These are phyloP conservation scores for Dendroctonus ponderosae DNA, from an alignment of 1,140 invertebrate species.

Conservation along the genomic window DNA sequence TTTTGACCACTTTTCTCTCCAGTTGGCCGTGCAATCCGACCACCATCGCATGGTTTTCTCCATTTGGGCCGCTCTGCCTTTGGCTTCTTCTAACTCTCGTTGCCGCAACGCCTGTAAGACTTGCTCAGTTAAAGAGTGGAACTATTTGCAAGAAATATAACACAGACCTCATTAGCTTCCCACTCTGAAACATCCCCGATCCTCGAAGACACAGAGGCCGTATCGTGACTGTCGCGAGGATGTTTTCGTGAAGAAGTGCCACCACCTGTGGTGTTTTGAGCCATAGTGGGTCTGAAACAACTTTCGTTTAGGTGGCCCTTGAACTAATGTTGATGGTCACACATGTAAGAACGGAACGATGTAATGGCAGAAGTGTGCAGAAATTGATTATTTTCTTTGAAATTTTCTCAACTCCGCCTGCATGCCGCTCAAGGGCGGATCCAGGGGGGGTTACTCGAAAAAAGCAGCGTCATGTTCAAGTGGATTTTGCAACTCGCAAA, in stretches of 20 bases:
- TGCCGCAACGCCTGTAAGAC: conserved; percentile 61
- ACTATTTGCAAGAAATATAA: not conserved
- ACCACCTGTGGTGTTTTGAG: conserved; percentile 55
- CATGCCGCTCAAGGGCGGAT: no score
- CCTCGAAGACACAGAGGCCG: conserved; percentile 54
- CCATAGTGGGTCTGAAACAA: conserved; percentile 48
- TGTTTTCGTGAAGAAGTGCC: conserved; percentile 58
- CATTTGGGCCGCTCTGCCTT: conserved; percentile 91
- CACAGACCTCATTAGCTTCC: conserved; percentile 66
- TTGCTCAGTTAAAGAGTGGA: not conserved
- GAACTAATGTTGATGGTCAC: not conserved
- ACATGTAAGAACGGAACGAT: not conserved
- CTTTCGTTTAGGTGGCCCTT: not conserved
- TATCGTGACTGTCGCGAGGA: conserved; percentile 53
- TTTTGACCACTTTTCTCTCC: conserved; percentile 96
- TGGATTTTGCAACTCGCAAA: no score
- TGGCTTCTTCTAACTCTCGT: conserved; percentile 85
- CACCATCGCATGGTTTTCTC: conserved; percentile 99
- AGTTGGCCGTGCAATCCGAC: conserved; percentile 88
- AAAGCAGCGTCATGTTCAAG: no score
- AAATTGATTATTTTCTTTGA: no score
- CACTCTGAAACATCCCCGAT: conserved; percentile 63
- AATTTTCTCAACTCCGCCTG: not conserved
- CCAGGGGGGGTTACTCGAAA: no score
- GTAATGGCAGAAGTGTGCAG: no score